Evolutionary conservation across 2,113 vertebrate species (phyloP), one percentile per base, ranked within the genome.

Genomic region (Neolamprologus kungweensis): DNA sequence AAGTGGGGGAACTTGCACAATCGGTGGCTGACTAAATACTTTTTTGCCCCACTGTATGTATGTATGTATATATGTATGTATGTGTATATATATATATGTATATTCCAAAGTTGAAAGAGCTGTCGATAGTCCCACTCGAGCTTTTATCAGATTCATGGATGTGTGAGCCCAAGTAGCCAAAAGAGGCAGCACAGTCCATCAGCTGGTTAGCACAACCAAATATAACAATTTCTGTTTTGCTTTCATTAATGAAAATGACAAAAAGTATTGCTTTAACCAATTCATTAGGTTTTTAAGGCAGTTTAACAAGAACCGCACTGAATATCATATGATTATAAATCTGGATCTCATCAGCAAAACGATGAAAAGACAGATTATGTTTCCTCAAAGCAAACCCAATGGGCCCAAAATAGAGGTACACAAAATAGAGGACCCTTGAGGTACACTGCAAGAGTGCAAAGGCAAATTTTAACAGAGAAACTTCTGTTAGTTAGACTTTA

Each of bases 41-140:
- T 31, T 31, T 31, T 31, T 31, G 31, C 31, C 31, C 31, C 31
- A 31, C 7, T 33, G 7, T 33, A 7, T 33, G 2, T 9, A 3
- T 50, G 2, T 14, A 2, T 45, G 2, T 4, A 0, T 13, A 0
- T 13, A 3, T 14, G 2, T 8, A 5, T 3, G 3, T 9, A 1
- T 51, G 1, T n/a, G 0, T 10, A 5, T 10, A 40, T 40, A 11
- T 40, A 3, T 40, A 3, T 12, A 3, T 33, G 1, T 45, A 3
- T 53, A 53, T 53, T 23, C 4, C 54, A 55, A 14, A 58, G 55
- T 31, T 31, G 26, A 58, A 60, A 31, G 57, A 60, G 14, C 26
- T 60, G 57, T 60, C 14, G 2, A 58, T 60, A 60, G 26, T 60
- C 26, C 8, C 57, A 60, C 26, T 31, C 26, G 31, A 17, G 26